Evolutionary conservation across 2,888 invertebrate species (phyloP), one percentile per base, ranked within the genome.

Genomic region (Venusia cambrica): DNA sequence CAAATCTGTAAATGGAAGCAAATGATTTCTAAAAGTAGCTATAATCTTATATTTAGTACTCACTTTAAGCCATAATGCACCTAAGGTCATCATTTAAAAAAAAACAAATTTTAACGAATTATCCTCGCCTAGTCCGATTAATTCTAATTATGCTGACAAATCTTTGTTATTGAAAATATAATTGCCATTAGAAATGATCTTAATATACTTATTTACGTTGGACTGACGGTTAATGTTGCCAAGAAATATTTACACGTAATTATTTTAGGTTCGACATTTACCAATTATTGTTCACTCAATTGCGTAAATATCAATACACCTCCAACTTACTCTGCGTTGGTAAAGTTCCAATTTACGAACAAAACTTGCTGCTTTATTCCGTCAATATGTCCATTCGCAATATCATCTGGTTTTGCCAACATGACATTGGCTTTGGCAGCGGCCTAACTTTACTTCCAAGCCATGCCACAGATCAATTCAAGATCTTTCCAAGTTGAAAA

Each of bases 271-370:
- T 44, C 10, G 2, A 4, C 31, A 31, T 44, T 47, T 39, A 44
- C 22, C 14, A 39, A 44, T 43, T n/a, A n/a, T n/a, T 43, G 43
- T 39, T 45, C 38, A 47, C 46, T n/a, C 7, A 51, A 39, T 50
- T 50, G 48, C 43, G 43, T 44, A 41, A 49, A 42, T 43, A 52
- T 51, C 13, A 43, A 43, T 37, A 47, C 45, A 51, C 51, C 47
- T 6, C 33, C 48, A 14, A 32, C 49, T 38, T 52, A 51, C 43
- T 46, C 43, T 48, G 11, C 48, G 41, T 49, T 51, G 42, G 42
- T 45, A 53, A 48, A 51, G 48, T 53, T 44, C 40, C 33, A 47
- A 46, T 48, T 45, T 21, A n/a, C 38, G 34, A 32, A 47, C 2
- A 51, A 49, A 45, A 51, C 45, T 41, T 11, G 36, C 42, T 26